Conservation (phyloP, 2,113 vertebrate genomes). For the Odontophorus gujanensis region DNA sequence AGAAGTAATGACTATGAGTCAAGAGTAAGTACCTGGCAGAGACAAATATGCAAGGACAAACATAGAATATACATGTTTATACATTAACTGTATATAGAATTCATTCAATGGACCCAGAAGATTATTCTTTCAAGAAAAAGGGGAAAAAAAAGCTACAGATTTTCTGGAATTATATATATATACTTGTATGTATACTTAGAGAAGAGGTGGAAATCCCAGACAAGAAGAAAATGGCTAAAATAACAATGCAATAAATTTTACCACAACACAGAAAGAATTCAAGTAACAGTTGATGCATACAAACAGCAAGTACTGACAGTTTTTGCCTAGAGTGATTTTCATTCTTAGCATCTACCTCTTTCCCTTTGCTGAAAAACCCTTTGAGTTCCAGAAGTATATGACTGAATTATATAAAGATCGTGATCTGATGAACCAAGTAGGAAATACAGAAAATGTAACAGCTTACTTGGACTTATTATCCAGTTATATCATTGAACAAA, state of each 20-base stretch:
- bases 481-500: neutral
- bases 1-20: neutral
- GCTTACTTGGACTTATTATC: neutral
- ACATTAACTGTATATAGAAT: neutral
- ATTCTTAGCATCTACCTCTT: neutral
- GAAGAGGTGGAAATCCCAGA: neutral
- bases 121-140: neutral
- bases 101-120: neutral
- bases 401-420: neutral
- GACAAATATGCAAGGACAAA: neutral
- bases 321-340: neutral
- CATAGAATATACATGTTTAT: neutral
- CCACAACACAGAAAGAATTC: neutral
- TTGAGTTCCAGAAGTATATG: neutral
- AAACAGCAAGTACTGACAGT: rapidly evolving
- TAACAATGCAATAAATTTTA: neutral
- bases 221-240: neutral
- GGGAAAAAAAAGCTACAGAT: neutral
- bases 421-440: rapidly evolving
- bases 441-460: neutral
- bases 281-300: neutral
- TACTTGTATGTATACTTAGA: neutral
- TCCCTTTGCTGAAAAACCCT: neutral
- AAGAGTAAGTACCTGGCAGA: neutral
- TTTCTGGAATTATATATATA: neutral